These are phyloP conservation scores for Beroe ovata DNA, from an alignment of 37 sponge, comb jelly and placozoan species.

Conservation along the genomic window DNA sequence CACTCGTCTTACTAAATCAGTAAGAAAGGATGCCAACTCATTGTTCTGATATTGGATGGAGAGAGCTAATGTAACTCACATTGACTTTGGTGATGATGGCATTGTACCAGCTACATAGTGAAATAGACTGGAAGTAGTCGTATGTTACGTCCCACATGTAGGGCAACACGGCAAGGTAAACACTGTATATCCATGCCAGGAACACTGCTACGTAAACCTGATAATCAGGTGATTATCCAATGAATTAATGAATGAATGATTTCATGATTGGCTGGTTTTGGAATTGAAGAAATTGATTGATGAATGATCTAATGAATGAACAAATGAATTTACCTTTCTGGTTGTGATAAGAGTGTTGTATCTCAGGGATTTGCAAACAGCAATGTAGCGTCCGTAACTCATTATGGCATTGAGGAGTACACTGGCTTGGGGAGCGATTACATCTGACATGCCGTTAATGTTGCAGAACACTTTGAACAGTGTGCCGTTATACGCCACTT, in stretches of 20 bases:
- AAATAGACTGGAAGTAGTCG: conserved; percentile 3
- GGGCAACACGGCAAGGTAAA: conserved; percentile 12
- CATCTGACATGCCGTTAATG: conserved; percentile 12
- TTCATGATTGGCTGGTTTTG: background rate
- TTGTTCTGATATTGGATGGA: background rate
- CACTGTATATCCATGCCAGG: conserved; percentile 15
- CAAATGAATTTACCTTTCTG: conserved; percentile 1
- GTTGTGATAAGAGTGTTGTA: conserved; percentile 34
- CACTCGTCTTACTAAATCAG: no score
- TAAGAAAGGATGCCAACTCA: no score
- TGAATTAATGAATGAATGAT: background rate
- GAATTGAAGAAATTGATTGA: background rate
- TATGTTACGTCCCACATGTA: conserved; percentile 44
- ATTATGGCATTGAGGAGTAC: conserved; percentile 23
- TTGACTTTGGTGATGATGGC: conserved; percentile 43
- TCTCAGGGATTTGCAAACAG: conserved; percentile 16
- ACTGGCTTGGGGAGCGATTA: background rate
- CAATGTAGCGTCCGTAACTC: conserved; percentile 40
- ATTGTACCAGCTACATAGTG: conserved; percentile 36
- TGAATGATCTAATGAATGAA: background rate
- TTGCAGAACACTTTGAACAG: conserved; percentile 12
- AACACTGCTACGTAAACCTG: conserved; percentile 18
- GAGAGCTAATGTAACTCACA: background rate
- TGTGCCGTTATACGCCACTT: background rate
- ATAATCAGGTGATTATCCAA: no score